A percentile compares a stretch with the other conserved stretches of the same genome.
phyloP scores from a whole-genome alignment of 1,140 invertebrate genomes.

The Psix sp. region DNA sequence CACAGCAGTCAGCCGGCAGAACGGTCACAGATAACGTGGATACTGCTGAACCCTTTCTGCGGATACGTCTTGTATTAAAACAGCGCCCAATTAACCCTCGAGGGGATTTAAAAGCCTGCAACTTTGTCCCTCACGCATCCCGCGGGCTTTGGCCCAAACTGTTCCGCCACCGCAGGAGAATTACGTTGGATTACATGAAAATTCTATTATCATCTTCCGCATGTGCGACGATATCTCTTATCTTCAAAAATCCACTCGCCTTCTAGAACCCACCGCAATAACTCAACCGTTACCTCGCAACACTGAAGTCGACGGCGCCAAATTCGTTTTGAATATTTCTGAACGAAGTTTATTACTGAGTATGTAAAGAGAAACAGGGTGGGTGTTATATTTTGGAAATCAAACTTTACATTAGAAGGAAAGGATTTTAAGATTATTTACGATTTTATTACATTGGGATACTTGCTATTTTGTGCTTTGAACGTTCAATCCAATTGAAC shows the following conservation, averaged over 20 bases:
- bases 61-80: constrained; percentile 71
- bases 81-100: constrained; percentile 75
- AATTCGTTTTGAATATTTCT: too few species aligned
- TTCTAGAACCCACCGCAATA: constrained; percentile 8
- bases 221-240: constrained; percentile 38
- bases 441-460: too few species aligned
- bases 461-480: too few species aligned
- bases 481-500: too few species aligned
- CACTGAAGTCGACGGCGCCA: background rate
- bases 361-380: too few species aligned
- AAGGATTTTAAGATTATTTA: too few species aligned
- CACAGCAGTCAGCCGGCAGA: constrained; percentile 23
- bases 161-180: constrained; percentile 70
- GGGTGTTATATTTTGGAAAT: too few species aligned
- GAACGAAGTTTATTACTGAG: too few species aligned
- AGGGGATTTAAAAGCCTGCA: constrained; percentile 70
- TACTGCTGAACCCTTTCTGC: constrained; percentile 56
- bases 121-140: constrained; percentile 62
- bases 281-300: constrained; percentile 8
- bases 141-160: constrained; percentile 52
- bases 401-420: too few species aligned
- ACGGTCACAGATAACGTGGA: constrained; percentile 38
- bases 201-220: constrained; percentile 76
- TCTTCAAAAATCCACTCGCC: constrained; percentile 10
- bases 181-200: constrained; percentile 77